A percentile compares a stretch with the other conserved stretches of the same genome.
phyloP scores from a whole-genome alignment of 2,113 vertebrate genomes.

The Pelecanus crispus region DNA sequence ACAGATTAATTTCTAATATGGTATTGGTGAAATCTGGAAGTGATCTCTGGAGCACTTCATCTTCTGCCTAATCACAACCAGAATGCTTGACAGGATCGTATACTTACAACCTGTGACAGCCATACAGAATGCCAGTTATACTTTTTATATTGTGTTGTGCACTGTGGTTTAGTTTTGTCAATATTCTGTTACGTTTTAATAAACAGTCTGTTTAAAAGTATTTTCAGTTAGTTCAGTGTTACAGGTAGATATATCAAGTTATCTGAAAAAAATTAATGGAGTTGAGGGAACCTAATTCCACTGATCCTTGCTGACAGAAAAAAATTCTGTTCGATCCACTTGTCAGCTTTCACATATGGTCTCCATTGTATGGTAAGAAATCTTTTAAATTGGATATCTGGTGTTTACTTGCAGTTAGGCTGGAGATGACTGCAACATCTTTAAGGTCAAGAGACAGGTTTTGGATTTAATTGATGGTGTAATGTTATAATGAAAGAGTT shows the following conservation, averaged over 20 bases:
- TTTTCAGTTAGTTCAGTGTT: not conserved
- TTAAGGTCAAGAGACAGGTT: not conserved
- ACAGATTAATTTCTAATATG: not conserved
- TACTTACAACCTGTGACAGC: not conserved
- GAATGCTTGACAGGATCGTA: not conserved
- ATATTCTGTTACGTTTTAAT: not conserved
- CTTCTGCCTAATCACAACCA: not conserved
- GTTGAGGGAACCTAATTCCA: not conserved
- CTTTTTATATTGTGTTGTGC: not conserved
- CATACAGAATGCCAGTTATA: not conserved
- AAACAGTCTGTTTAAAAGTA: not conserved
- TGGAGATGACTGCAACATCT: not conserved
- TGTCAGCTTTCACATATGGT: not conserved
- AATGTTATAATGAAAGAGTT: not conserved
- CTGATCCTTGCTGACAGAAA: not conserved
- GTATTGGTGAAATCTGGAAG: not conserved
- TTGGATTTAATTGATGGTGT: not conserved
- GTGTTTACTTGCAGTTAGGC: not conserved
- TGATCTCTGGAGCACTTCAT: not conserved
- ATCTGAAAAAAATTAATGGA: not conserved
- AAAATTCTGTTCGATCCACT: not conserved
- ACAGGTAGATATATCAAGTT: not conserved
- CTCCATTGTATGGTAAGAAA: not conserved
- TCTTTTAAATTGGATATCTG: not conserved
- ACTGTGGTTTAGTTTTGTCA: not conserved